Conservation (phyloP, 2,888 invertebrate species). For the Ommatoiulus sabulosus region DNA sequence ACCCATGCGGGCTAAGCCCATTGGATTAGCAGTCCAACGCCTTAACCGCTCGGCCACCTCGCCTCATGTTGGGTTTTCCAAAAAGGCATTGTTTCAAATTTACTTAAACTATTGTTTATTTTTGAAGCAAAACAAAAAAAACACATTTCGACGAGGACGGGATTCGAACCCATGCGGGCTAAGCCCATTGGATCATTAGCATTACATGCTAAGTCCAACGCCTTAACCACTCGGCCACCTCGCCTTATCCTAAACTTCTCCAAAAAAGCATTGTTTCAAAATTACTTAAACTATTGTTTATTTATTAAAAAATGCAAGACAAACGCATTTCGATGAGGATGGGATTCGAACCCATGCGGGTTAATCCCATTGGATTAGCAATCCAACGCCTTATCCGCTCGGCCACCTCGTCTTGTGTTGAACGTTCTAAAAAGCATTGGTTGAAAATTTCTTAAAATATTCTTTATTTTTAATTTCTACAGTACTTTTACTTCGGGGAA, state of each 20-base stretch:
- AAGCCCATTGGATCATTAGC: too few species aligned
- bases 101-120: too few species aligned
- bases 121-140: not conserved
- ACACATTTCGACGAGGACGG: not conserved
- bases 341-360: not conserved
- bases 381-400: not conserved
- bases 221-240: conserved; percentile 4
- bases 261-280: too few species aligned
- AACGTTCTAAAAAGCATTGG: too few species aligned
- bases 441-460: too few species aligned
- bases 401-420: not conserved
- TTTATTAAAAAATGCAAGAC: not conserved
- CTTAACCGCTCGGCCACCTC: not conserved
- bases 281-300: too few species aligned
- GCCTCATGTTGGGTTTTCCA: not conserved
- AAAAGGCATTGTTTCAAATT: too few species aligned
- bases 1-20: too few species aligned
- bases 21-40: not conserved
- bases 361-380: too few species aligned
- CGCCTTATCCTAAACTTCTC: not conserved
- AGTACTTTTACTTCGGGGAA: too few species aligned
- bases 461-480: too few species aligned
- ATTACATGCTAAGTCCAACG: too few species aligned
- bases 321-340: not conserved
- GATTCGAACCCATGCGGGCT: not conserved